Evolutionary conservation across 2,797 vertebrate genomes (phyloP), one percentile per base, ranked within the genome.

Genomic region (Peromyscus aztecus): DNA sequence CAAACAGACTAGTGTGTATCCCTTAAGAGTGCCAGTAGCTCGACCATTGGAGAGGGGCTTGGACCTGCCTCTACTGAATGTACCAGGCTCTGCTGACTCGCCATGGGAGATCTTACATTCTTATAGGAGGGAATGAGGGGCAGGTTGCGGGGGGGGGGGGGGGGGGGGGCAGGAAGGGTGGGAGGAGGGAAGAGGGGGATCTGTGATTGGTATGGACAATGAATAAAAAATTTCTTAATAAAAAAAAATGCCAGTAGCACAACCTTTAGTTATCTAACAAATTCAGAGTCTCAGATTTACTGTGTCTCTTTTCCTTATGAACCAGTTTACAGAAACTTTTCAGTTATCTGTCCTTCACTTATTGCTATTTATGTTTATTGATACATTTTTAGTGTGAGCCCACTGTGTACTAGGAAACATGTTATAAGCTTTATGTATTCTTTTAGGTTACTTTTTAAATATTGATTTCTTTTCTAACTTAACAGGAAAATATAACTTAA

Each of bases 261-360:
- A 31, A 89, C 37, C 40, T n/a, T 40, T 78, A 69, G 24, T 84
- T 78, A 80, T 55, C 9, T 46, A 97, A 75, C 31, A 89, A 29
- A 90, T 88, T 83, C 57, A 85, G 21, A 71, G 71, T 95, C 69
- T 95, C 43, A 57, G 5, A 88, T 91, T 90, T 87, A 90, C 21
- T 57, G 31, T 27, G 0, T n/a, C 19, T 87, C 61, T 84, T 84
- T 49, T 69, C 6, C n/a, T 17, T 24, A 8, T 76, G 78, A 95
- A 13, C 3, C 11, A 89, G 8, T 40, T 94, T 89, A 61, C 21
- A 84, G 57, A 89, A 96, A 65, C 0, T n/a, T 92, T 49, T 76
- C 46, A 13, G 16, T 71, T 93, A 49, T 23, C 46, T 65, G 40
- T 65, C 10, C 57, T 93, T 85, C 10, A 16, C 63, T 84, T 90